Evolutionary conservation across 2,888 invertebrate genomes (phyloP).

Genomic region (Polydrusus tereticollis): DNA sequence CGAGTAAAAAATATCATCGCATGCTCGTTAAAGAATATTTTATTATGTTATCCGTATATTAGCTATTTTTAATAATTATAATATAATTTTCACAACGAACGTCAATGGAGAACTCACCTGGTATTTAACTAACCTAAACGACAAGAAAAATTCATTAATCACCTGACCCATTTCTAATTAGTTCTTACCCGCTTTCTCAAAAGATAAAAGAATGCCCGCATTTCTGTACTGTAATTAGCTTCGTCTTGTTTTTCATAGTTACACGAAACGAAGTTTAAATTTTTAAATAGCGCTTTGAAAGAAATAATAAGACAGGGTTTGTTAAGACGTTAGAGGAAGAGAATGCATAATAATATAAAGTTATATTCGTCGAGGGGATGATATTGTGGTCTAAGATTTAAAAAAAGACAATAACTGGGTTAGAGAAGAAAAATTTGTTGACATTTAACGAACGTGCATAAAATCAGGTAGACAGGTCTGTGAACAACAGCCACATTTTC

Average conservation of each 20-base stretch:
- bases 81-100: neutral
- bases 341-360: conserved; percentile 24
- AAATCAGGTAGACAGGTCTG: no score
- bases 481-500: no score
- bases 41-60: neutral
- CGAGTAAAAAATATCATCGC: no score
- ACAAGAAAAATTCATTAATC: conserved; percentile 29
- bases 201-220: conserved; percentile 35
- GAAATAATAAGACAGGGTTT: conserved; percentile 22
- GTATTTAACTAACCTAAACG: neutral
- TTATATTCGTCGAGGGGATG: conserved; percentile 9
- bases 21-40: no score
- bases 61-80: no score
- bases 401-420: neutral
- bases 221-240: conserved; percentile 30
- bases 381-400: conserved; percentile 2
- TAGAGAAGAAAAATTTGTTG: neutral
- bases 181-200: conserved; percentile 15
- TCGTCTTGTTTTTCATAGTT: conserved; percentile 28
- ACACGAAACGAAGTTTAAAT: conserved; percentile 32
- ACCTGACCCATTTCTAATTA: conserved; percentile 30
- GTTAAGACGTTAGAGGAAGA: conserved; percentile 22
- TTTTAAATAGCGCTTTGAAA: conserved; percentile 25
- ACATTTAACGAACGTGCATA: no score
- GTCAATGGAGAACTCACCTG: neutral